Percentiles rank a stretch among this genome's conserved stretches.
phyloP scores from a whole-genome alignment of 2,113 vertebrate species.

The Burhinus bistriatus region DNA sequence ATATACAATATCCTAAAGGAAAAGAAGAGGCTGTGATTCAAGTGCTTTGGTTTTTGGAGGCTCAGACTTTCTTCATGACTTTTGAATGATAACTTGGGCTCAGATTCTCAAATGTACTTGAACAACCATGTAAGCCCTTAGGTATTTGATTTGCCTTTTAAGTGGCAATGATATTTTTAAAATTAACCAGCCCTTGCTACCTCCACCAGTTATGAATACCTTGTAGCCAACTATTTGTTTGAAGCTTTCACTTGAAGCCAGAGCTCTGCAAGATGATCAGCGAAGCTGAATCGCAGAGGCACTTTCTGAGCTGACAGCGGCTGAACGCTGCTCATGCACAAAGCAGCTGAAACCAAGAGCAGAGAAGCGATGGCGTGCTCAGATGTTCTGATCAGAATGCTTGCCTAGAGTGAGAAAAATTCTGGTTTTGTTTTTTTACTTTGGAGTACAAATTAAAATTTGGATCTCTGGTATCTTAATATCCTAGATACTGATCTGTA shows the following conservation, averaged over 20 bases:
- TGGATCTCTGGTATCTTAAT: background rate
- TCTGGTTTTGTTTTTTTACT: background rate
- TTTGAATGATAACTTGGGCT: background rate
- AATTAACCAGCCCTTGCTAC: background rate
- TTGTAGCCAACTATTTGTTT: background rate
- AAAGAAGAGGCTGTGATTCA: background rate
- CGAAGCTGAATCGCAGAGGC: background rate
- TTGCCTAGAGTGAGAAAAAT: background rate
- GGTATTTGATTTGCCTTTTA: background rate
- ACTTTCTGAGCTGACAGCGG: background rate
- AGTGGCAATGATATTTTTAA: background rate
- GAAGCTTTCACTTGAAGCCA: background rate
- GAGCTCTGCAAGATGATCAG: background rate
- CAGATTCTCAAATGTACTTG: background rate
- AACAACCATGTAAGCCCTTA: background rate
- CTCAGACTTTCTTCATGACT: background rate
- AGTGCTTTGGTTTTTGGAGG: background rate
- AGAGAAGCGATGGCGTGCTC: background rate
- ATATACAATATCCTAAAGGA: background rate
- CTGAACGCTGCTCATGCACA: background rate
- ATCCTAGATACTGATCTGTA: background rate
- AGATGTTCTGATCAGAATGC: background rate
- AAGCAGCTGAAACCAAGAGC: background rate
- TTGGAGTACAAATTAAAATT: background rate
- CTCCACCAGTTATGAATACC: background rate